These are phyloP conservation scores for Trisateles emortualis DNA, from an alignment of 2,888 invertebrate species.

Conservation along the genomic window DNA sequence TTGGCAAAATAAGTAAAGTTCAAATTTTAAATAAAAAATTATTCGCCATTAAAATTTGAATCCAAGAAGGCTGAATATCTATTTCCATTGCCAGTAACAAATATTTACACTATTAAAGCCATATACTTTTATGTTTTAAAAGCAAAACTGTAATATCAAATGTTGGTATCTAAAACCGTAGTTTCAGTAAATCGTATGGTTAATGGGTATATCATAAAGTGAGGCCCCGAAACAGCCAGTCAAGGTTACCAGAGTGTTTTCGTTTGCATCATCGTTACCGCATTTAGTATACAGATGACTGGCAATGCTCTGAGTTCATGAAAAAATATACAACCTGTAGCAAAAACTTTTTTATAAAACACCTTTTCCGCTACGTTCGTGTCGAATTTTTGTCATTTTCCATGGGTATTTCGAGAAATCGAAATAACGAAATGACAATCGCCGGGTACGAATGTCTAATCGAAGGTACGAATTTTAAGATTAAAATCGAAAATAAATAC, in stretches of 20 bases:
- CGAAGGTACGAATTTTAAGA: too few species aligned
- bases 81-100: slow-evolving; percentile 13
- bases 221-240: slow-evolving; percentile 57
- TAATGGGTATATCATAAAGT: slow-evolving; percentile 50
- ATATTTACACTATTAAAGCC: slow-evolving; percentile 11
- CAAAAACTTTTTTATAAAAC: slow-evolving; percentile 3
- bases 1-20: too few species aligned
- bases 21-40: slow-evolving; percentile 11
- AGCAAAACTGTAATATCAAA: slow-evolving; percentile 29
- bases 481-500: too few species aligned
- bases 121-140: slow-evolving; percentile 25
- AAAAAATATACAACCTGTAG: slow-evolving; percentile 1
- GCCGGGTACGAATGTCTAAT: too few species aligned
- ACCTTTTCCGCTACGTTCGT: neutral
- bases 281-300: slow-evolving; percentile 61
- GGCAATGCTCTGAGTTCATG: slow-evolving; percentile 42
- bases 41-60: slow-evolving; percentile 1
- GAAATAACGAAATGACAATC: too few species aligned
- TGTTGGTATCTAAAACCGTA: slow-evolving; percentile 26
- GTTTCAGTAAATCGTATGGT: slow-evolving; percentile 31
- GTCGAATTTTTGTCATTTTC: too few species aligned
- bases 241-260: slow-evolving; percentile 67
- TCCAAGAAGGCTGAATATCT: slow-evolving; percentile 1
- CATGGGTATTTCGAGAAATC: too few species aligned
- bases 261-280: slow-evolving; percentile 67